Conservation (phyloP, 2,113 vertebrate genomes). For the Pachypanchax playfairii region DNA sequence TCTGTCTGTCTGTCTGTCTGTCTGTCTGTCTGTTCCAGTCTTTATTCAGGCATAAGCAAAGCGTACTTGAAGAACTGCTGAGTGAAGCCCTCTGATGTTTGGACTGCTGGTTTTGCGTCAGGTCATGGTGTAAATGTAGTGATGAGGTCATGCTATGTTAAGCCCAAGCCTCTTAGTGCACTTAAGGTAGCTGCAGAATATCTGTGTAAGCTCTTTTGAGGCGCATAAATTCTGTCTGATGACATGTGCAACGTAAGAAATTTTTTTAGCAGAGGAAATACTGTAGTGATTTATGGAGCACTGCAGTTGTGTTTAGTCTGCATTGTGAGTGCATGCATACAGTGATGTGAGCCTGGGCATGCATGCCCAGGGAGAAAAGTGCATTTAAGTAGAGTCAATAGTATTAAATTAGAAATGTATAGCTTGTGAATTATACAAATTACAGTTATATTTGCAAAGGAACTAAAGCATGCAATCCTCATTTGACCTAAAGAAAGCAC, state of each 20-base stretch:
- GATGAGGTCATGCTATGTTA: conserved; percentile 59
- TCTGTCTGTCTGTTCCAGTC: conserved; percentile 28
- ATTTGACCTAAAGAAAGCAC: conserved; percentile 3
- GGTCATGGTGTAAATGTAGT: conserved; percentile 54
- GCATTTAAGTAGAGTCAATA: conserved; percentile 5
- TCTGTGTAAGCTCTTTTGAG: conserved; percentile 61
- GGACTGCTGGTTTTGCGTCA: conserved; percentile 34
- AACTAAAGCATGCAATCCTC: not conserved
- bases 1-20: not conserved
- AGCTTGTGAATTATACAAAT: not conserved
- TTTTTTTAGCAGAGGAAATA: conserved; percentile 33
- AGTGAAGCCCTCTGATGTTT: conserved; percentile 62
- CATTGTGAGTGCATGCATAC: not conserved
- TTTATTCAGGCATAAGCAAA: conserved; percentile 41
- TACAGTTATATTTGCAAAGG: not conserved
- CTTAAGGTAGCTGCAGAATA: conserved; percentile 49
- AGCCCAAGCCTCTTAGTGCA: conserved; percentile 50
- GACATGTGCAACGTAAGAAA: conserved; percentile 31
- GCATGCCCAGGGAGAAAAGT: not conserved
- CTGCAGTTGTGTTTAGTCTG: conserved; percentile 26
- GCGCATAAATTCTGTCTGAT: conserved; percentile 48
- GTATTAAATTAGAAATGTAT: conserved; percentile 9
- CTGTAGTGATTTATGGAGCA: conserved; percentile 38
- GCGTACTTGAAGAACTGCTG: conserved; percentile 50
- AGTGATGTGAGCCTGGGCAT: not conserved